Base-by-base conservation (phyloP, 2,888 invertebrate genomes). In the Pseudococcus longispinus region DNA sequence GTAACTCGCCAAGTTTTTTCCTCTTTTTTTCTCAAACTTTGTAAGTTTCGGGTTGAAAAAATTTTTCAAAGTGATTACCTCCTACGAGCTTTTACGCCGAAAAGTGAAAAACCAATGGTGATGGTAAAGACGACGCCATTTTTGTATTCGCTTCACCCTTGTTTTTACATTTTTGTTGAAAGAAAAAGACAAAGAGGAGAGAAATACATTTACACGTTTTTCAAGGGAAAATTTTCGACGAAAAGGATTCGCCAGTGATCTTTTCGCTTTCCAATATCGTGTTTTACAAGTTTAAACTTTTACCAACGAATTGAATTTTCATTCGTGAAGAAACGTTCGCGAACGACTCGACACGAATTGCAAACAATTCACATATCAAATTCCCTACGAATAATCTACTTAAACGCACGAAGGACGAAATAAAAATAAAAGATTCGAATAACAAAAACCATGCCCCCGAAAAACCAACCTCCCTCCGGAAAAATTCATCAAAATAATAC, bases 81-180 rank as follows among this genome's bases (percentile, higher is more conserved):
- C 70, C 70, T 70, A 29, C 70, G 70, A 70, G 70, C 29, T 70
- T 70, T 70, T 29, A 70, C 70, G 29, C 3, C 18, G 70, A 70
- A 70, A 70, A 70, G 70, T 70, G 70, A 70, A 70, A 70, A 60
- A 23, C 23, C 29, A 29, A 32, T 18, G 70, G 15, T 70, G 70
- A 5, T 15, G 70, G 15, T 70, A 29, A 15, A 60, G 15, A 60
- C 8, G 51, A 51, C 20, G 23, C 60, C 20, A 60, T 60, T 60
- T 60, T 60, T 55, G 55, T n/a, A 55, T 55, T 55, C 4, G n/a
- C 55, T 8, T 55, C 55, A 8, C 55, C 55, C n/a, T n/a, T 55
- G 15, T 55, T 55, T 55, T 6, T 55, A 55, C 44, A 46, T 46
- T 55, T 55, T n/a, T 6, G 55, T n/a, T 3, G 46, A 51, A 13